phyloP scores from a whole-genome alignment of 2,888 invertebrate genomes.

The Cataglyphis altisquamis region DNA sequence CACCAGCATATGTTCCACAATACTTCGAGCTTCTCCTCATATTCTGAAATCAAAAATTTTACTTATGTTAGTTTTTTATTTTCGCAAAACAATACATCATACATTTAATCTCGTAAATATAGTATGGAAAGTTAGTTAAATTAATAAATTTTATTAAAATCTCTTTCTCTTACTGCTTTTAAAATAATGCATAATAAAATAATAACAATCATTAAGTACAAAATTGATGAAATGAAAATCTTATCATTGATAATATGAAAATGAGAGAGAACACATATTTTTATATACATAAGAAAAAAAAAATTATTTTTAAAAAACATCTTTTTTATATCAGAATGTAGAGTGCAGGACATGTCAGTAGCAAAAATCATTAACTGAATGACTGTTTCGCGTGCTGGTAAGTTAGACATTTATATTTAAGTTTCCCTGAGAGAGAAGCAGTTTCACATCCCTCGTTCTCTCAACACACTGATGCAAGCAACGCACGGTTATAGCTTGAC shows the following conservation, averaged over 20 bases:
- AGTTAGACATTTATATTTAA: background rate
- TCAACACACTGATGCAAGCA: background rate
- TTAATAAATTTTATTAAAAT: background rate
- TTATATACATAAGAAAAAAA: background rate
- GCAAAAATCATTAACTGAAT: background rate
- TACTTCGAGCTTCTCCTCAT: background rate
- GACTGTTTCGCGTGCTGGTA: slow-evolving; percentile 32
- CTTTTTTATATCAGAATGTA: background rate
- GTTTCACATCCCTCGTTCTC: background rate
- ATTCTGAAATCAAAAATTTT: slow-evolving; percentile 20
- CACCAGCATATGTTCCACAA: background rate
- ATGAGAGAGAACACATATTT: background rate
- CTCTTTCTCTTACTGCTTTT: background rate
- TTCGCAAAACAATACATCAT: background rate
- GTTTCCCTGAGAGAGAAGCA: background rate
- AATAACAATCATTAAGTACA: background rate
- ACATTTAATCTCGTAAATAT: background rate
- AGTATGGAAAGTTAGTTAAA: background rate
- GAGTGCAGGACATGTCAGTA: slow-evolving; percentile 33
- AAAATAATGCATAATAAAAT: background rate
- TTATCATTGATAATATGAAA: background rate
- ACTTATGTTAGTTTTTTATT: background rate
- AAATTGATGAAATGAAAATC: background rate
- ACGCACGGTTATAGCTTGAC: slow-evolving; percentile 23
- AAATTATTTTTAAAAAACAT: background rate